phyloP scores from a whole-genome alignment of 1,140 invertebrate species.

The Drosophila pseudoananassae region DNA sequence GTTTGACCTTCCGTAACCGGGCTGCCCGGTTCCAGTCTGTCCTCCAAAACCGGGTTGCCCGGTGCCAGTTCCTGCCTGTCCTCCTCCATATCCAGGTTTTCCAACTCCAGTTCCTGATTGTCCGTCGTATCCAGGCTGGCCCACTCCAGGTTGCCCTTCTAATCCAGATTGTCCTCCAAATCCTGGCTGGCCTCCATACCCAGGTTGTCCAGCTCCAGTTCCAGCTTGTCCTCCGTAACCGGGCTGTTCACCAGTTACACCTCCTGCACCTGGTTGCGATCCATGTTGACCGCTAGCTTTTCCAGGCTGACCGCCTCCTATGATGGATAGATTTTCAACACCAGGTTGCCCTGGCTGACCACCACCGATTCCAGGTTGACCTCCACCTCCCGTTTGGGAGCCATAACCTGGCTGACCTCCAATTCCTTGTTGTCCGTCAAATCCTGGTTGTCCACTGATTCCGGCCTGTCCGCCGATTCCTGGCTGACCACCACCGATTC shows the following conservation, averaged over 20 bases:
- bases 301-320: constrained; percentile 5
- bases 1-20: not conserved
- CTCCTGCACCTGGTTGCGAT: not conserved
- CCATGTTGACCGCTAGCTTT: not conserved
- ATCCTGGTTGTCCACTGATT: not conserved
- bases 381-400: constrained; percentile 2
- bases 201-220: constrained; percentile 19
- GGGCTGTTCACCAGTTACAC: not conserved
- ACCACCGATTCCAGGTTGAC: constrained; percentile 23
- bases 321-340: constrained; percentile 1
- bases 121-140: not conserved
- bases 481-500: not conserved
- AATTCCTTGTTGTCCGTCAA: not conserved
- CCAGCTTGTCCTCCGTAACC: constrained; percentile 9
- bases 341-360: constrained; percentile 39
- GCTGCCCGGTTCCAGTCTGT: not conserved
- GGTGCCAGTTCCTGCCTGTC: not conserved
- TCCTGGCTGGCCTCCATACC: constrained; percentile 10
- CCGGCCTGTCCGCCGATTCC: not conserved
- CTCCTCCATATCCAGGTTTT: not conserved
- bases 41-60: not conserved
- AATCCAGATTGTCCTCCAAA: not conserved
- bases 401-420: constrained; percentile 21
- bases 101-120: not conserved
- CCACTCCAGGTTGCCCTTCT: too few species aligned